Conservation (phyloP, 1,140 invertebrate genomes). For the Drosophila kepulauana region DNA sequence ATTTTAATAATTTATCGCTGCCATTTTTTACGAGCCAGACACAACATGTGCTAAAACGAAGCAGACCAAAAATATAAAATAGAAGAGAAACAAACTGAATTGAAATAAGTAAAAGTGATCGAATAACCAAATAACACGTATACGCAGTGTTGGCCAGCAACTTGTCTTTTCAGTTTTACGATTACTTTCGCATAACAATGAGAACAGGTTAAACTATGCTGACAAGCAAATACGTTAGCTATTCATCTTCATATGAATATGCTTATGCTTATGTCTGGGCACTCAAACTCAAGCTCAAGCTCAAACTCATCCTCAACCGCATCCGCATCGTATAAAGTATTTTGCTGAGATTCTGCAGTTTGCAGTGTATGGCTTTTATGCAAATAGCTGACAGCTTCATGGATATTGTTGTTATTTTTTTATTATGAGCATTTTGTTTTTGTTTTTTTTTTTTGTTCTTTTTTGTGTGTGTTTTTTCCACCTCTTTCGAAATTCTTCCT, state of each 20-base stretch:
- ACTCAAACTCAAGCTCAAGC: background rate
- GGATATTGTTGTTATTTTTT: constrained; percentile 26
- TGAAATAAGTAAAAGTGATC: too few relatives aligned
- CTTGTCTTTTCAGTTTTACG: background rate
- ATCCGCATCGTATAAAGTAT: background rate
- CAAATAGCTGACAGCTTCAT: constrained; percentile 37
- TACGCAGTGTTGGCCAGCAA: background rate
- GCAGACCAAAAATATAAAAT: background rate
- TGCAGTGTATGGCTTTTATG: constrained; percentile 31
- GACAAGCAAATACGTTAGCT: background rate
- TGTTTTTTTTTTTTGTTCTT: constrained; percentile 14
- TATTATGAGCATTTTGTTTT: background rate
- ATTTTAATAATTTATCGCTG: constrained; percentile 4
- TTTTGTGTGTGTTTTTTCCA: background rate
- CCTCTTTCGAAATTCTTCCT: background rate
- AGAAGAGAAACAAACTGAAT: background rate
- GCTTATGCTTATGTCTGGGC: background rate
- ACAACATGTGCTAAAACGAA: constrained; percentile 10
- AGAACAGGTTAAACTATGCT: background rate
- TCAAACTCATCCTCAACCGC: background rate
- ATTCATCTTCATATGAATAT: constrained; percentile 3
- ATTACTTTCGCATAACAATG: background rate
- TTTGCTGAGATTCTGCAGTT: constrained; percentile 3
- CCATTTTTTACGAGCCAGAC: constrained; percentile 4
- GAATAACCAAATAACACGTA: background rate